phyloP scores from a whole-genome alignment of 2,113 vertebrate species.

The Petroica traversi region DNA sequence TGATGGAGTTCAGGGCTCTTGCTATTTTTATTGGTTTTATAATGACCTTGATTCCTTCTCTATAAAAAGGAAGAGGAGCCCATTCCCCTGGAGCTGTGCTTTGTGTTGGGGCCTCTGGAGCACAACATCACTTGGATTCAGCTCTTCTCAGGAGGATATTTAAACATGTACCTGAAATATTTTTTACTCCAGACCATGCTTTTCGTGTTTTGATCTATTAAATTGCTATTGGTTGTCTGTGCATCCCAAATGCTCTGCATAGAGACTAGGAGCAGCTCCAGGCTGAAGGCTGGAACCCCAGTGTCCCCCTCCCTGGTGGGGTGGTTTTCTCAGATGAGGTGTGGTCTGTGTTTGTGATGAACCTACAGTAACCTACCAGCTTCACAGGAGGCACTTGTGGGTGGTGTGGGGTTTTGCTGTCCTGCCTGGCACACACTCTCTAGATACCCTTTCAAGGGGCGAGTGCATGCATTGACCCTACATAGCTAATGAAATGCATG shows the following conservation, averaged over 20 bases:
- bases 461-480: not conserved
- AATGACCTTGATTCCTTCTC: not conserved
- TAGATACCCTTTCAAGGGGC: not conserved
- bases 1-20: not conserved
- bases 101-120: not conserved
- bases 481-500: not conserved
- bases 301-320: not conserved
- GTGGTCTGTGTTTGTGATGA: not conserved
- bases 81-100: not conserved
- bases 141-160: not conserved
- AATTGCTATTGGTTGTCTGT: not conserved
- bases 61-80: not conserved
- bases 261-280: not conserved
- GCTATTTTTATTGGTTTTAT: not conserved
- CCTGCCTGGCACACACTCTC: not conserved
- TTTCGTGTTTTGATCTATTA: not conserved
- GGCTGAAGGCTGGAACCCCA: not conserved
- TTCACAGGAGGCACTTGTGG: not conserved
- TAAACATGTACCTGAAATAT: not conserved
- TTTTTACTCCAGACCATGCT: not conserved
- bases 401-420: not conserved
- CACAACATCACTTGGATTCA: not conserved
- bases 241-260: accelerated
- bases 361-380: not conserved
- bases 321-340: not conserved